These are phyloP conservation scores for Austrofundulus limnaeus DNA, from an alignment of 2,113 vertebrate genomes.

Conservation along the genomic window DNA sequence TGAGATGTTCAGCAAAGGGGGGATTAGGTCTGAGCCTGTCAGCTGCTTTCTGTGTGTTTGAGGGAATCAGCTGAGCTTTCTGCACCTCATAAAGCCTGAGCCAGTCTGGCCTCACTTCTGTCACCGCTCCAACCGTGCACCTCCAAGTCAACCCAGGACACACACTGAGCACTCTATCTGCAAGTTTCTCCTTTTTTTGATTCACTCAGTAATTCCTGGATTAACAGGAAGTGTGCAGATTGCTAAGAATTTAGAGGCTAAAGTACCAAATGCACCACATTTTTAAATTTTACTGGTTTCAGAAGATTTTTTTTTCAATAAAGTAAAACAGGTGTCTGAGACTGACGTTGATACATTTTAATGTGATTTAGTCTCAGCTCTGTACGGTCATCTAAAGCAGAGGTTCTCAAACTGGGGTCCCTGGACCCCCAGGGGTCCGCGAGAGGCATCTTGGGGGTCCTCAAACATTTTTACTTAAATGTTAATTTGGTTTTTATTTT, in stretches of 20 bases:
- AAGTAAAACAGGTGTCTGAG: not conserved
- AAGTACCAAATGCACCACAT: too few species aligned
- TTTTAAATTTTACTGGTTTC: too few species aligned
- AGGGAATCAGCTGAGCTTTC: conserved; percentile 36
- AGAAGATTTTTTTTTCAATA: not conserved
- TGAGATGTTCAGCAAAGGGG: conserved; percentile 41
- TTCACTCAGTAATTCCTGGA: not conserved
- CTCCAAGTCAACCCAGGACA: conserved; percentile 10
- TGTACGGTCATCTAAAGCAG: too few species aligned
- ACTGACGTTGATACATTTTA: not conserved
- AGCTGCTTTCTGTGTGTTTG: conserved; percentile 32
- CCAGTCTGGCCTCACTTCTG: conserved; percentile 18
- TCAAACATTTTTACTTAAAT: too few species aligned
- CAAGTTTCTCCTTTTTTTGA: not conserved
- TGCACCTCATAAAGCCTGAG: conserved; percentile 29
- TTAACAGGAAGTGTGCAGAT: not conserved
- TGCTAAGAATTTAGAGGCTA: not conserved
- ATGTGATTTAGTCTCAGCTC: not conserved
- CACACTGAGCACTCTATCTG: conserved; percentile 12
- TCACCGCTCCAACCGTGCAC: conserved; percentile 9
- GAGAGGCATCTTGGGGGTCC: too few species aligned
- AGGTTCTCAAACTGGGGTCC: too few species aligned
- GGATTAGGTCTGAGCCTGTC: conserved; percentile 51
- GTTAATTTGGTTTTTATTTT: too few species aligned
- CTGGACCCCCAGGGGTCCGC: too few species aligned